Conservation (phyloP, 2,113 vertebrate species). For the Prochilodus magdalenae region DNA sequence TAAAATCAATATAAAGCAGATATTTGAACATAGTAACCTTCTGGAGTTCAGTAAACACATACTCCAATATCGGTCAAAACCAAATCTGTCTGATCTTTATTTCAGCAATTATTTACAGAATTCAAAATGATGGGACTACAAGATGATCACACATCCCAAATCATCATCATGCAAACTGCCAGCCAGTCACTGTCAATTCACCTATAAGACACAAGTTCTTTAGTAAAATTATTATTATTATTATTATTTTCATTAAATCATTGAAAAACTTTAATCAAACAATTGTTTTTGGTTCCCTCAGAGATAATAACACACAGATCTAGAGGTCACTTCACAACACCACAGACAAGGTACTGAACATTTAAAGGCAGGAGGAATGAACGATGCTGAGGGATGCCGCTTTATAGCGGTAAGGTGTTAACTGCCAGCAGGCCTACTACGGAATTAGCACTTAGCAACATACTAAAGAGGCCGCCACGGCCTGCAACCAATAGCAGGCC, state of each 20-base stretch:
- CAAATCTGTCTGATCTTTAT: too few relatives aligned
- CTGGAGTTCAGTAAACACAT: too few relatives aligned
- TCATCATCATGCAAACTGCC: neutral
- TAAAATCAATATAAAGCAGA: too few relatives aligned
- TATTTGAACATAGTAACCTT: too few relatives aligned
- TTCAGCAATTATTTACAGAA: too few relatives aligned
- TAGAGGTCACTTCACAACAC: neutral
- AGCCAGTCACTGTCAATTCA: neutral
- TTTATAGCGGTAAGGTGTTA: conserved; percentile 45
- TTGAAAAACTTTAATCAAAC: too few relatives aligned
- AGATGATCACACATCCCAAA: too few relatives aligned
- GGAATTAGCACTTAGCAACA: conserved; percentile 47
- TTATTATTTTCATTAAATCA: neutral
- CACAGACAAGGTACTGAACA: neutral
- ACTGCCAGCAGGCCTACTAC: conserved; percentile 38
- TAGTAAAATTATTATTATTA: too few relatives aligned
- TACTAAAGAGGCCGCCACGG: conserved; percentile 35
- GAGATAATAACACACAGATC: neutral
- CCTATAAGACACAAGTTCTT: too few relatives aligned
- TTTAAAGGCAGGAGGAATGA: neutral
- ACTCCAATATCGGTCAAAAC: too few relatives aligned
- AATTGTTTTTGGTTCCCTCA: neutral
- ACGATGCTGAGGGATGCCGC: conserved; percentile 14
- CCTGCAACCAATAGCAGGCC: conserved; percentile 17
- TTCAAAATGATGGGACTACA: too few relatives aligned